Evolutionary conservation across 2,888 invertebrate genomes (phyloP), one percentile per base, ranked within the genome.

Genomic region (Leucophora obtusa): DNA sequence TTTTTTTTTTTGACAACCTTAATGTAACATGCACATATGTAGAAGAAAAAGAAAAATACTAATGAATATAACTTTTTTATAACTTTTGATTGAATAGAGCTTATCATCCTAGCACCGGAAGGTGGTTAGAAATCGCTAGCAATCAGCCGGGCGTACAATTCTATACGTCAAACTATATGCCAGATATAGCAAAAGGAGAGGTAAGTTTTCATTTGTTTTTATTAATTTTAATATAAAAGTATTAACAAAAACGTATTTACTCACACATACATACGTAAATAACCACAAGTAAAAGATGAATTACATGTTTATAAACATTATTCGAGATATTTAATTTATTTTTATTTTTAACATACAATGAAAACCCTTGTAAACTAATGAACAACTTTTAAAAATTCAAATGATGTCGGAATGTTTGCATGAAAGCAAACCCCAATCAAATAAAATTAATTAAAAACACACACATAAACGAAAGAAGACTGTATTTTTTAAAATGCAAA

Each of bases 141-240:
- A 95, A 97, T 88, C 96, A 97, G 88, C 97, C 97, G 0, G 97
- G 97, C 0, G 92, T 98, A 73, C 97, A 98, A 89, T 94, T 98
- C 86, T 98, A 98, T 88, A 97, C 97, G 0, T 93, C 94, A 0
- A 96, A 96, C 87, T 91, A 90, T 76, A 90, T 96, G 43, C 96
- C 96, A 0, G 93, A 94, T 83, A 91, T 51, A 17, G 18, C 65
- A 11, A 90, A 88, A 63, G 91, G 91, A 9, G 86, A 87, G 75
- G 86, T 87, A 77, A 83, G 83, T 83, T 28, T 28, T 28, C 4
- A 7, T 4, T 28, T 28, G 1, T 62, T 54, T 38, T 15, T 62
- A 3, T 62, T 54, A 51, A 33, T 59, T 58, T 50, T 21, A 66
- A 24, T 28, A 33, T 54, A 3, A 33, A 38, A 4, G 10, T 60